Conservation (phyloP, 1,140 invertebrate genomes). For the Anoplolepis gracilipes region DNA sequence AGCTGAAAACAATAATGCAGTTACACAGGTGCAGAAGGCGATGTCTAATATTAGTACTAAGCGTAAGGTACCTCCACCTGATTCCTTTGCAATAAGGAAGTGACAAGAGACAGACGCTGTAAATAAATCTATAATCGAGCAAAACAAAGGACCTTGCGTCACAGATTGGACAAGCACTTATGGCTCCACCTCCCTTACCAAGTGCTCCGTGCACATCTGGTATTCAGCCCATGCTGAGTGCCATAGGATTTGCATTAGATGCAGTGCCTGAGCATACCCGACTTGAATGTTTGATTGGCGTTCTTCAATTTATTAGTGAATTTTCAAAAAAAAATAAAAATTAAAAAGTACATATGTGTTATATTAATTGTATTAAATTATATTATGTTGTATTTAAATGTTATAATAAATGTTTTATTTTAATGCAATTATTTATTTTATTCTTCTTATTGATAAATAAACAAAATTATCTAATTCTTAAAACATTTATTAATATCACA, state of each 20-base stretch:
- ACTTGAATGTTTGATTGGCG: background rate
- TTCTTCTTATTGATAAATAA: too few relatives aligned
- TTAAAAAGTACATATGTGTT: too few relatives aligned
- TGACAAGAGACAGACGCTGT: background rate
- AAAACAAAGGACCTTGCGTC: background rate
- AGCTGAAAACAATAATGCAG: background rate
- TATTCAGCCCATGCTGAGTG: background rate
- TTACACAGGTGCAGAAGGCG: background rate
- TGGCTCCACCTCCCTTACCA: background rate
- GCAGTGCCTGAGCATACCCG: background rate
- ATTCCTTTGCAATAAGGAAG: background rate
- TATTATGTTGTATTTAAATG: too few relatives aligned
- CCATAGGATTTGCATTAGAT: background rate
- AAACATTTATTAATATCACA: too few relatives aligned
- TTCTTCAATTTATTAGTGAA: background rate
- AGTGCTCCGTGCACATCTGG: background rate
- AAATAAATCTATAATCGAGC: background rate
- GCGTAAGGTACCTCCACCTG: background rate
- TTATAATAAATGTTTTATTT: too few relatives aligned
- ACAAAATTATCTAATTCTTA: too few relatives aligned
- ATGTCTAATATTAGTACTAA: background rate
- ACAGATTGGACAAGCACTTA: background rate
- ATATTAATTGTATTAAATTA: too few relatives aligned
- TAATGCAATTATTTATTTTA: too few relatives aligned
- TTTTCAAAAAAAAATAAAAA: background rate